These are phyloP conservation scores for Amblyraja radiata DNA, from an alignment of 2,797 vertebrate species.

Conservation along the genomic window DNA sequence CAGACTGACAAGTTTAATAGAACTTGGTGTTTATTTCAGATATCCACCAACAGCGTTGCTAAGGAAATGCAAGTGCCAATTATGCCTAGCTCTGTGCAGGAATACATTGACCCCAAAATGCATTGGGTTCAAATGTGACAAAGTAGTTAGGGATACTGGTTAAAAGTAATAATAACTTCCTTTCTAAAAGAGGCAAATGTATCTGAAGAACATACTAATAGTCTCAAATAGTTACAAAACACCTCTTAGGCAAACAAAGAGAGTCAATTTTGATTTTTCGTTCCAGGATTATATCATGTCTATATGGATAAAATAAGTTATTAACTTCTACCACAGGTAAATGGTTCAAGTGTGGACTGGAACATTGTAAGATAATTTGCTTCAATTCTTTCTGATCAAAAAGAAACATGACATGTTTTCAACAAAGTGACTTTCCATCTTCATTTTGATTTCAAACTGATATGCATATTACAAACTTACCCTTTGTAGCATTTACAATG, in stretches of 20 bases:
- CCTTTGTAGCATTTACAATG: constrained; percentile 91
- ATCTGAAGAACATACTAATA: neutral
- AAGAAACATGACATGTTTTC: neutral
- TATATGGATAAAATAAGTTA: neutral
- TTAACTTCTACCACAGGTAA: neutral
- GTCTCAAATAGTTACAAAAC: neutral
- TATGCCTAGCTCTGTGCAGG: neutral
- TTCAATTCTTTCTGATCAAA: neutral
- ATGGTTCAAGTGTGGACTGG: neutral
- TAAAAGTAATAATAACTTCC: neutral
- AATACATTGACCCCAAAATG: neutral
- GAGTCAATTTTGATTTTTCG: neutral
- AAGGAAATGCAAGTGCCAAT: neutral
- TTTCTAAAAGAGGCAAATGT: neutral
- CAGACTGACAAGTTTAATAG: neutral
- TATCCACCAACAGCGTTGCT: neutral
- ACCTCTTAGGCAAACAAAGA: neutral
- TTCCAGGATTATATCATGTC: neutral
- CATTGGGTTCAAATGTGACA: neutral
- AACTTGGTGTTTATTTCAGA: neutral
- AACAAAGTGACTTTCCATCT: neutral
- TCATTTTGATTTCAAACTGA: neutral
- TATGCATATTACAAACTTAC: constrained; percentile 52
- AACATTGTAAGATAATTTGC: neutral
- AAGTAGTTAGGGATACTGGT: neutral